These are phyloP conservation scores for Eupithecia dodoneata DNA, from an alignment of 2,888 invertebrate genomes.

Conservation along the genomic window DNA sequence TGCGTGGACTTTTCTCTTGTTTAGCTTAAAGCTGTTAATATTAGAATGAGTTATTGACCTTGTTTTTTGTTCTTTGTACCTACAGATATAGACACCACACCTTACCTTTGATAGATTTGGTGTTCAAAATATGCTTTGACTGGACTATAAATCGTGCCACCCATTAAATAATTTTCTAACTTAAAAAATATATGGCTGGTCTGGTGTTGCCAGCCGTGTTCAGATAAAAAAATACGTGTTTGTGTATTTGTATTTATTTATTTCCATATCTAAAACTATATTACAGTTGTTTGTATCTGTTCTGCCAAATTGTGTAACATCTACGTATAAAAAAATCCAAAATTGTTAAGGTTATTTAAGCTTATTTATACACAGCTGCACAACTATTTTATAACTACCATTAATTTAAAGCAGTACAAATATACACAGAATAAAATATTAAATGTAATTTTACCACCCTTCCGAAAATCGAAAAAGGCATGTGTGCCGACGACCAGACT, in stretches of 20 bases:
- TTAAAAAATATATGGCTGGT: too few relatives aligned
- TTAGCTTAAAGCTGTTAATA: slow-evolving; percentile 10
- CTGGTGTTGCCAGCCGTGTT: too few relatives aligned
- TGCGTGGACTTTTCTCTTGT: neutral
- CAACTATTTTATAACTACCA: neutral
- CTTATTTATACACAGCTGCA: neutral
- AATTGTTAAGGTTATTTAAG: neutral
- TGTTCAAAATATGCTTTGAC: neutral
- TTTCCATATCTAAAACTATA: too few relatives aligned
- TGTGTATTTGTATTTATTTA: too few relatives aligned
- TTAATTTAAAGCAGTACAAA: neutral
- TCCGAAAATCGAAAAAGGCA: slow-evolving; percentile 25
- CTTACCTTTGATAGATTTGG: neutral
- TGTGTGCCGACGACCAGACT: slow-evolving; percentile 37
- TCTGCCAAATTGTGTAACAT: too few relatives aligned
- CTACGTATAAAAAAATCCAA: neutral
- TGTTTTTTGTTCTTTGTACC: slow-evolving; percentile 27
- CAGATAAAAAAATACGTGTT: too few relatives aligned
- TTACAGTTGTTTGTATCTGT: too few relatives aligned
- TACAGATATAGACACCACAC: neutral
- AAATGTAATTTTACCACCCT: slow-evolving; percentile 21
- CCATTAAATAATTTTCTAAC: neutral
- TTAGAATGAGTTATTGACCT: slow-evolving; percentile 37
- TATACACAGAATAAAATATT: neutral
- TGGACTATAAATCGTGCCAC: neutral